Conservation (phyloP, 2,888 invertebrate species). For the Tenthredo livida region DNA sequence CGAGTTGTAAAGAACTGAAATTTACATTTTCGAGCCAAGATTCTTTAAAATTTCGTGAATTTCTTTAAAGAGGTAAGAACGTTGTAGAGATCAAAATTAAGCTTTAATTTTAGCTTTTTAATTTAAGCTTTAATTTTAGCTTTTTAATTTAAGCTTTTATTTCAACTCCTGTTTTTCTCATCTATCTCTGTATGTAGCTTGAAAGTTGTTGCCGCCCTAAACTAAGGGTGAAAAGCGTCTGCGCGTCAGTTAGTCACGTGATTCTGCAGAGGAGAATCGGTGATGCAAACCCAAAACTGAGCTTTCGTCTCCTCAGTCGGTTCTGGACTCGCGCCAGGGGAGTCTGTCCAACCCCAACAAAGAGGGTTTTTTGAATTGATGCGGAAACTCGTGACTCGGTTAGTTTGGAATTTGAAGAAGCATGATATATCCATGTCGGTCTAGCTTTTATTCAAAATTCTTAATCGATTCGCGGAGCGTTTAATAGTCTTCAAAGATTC, state of each 20-base stretch:
- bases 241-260: conserved; percentile 40
- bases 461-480: neutral
- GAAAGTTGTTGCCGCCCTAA: conserved; percentile 33
- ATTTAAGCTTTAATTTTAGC: no score
- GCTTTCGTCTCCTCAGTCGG: conserved; percentile 47
- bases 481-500: neutral
- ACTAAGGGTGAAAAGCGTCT: conserved; percentile 22
- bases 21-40: neutral
- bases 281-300: conserved; percentile 28
- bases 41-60: neutral
- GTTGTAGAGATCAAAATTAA: neutral
- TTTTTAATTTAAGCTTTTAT: no score
- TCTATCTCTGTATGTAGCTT: neutral
- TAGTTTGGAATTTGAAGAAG: neutral
- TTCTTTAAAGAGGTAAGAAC: neutral
- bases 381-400: conserved; percentile 16
- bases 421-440: neutral
- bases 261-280: conserved; percentile 13
- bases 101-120: no score
- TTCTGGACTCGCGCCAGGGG: conserved; percentile 46
- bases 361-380: conserved; percentile 10
- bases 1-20: neutral
- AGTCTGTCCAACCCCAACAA: conserved; percentile 36
- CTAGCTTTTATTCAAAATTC: neutral
- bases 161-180: neutral